These are phyloP conservation scores for Amblyopsis hoosieri DNA, from an alignment of 2,797 vertebrate genomes.

Conservation along the genomic window DNA sequence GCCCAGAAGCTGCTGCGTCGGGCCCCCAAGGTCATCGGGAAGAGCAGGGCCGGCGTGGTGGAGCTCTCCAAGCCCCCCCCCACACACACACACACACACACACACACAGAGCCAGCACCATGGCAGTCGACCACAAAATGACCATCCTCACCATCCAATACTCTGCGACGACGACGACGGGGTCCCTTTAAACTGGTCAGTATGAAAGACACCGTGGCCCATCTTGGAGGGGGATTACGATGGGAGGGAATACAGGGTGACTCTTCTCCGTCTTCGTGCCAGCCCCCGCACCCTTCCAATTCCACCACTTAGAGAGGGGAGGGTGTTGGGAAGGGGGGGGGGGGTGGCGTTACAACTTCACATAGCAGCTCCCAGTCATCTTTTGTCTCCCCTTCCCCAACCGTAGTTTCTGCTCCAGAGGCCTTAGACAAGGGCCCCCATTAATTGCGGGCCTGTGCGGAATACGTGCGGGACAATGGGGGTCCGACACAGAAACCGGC, in stretches of 20 bases:
- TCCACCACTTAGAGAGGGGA: constrained; percentile 51
- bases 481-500: constrained; percentile 87
- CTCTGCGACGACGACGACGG: too few species aligned
- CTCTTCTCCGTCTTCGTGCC: constrained; percentile 66
- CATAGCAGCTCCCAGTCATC: constrained; percentile 79
- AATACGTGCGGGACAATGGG: constrained; percentile 88
- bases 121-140: too few species aligned
- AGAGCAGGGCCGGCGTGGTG: too few species aligned
- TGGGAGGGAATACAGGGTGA: not conserved
- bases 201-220: too few species aligned
- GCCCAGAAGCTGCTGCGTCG: too few species aligned
- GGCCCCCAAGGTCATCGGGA: too few species aligned
- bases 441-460: constrained; percentile 91
- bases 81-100: too few species aligned
- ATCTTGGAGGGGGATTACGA: too few species aligned
- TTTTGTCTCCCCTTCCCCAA: constrained; percentile 73
- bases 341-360: constrained; percentile 56
- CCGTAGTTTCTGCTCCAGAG: constrained; percentile 93
- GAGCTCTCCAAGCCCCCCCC: too few species aligned
- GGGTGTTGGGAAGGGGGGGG: constrained; percentile 29
- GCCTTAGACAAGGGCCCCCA: constrained; percentile 91
- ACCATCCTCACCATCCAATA: too few species aligned
- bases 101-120: too few species aligned
- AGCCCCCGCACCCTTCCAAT: constrained; percentile 54
- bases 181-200: too few species aligned